phyloP scores from a whole-genome alignment of 2,888 invertebrate genomes.

The Cordilura impudica region DNA sequence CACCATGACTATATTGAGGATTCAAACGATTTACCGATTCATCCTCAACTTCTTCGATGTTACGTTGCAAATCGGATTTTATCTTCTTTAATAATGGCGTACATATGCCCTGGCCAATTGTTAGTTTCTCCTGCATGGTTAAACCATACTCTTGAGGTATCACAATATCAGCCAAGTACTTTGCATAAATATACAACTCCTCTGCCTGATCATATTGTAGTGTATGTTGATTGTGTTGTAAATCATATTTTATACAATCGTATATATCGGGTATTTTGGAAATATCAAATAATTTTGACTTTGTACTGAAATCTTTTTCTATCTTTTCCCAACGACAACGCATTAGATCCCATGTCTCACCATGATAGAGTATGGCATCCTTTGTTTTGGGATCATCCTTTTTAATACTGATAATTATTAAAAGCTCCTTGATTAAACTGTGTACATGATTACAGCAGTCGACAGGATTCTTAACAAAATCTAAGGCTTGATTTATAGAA shows the following conservation, averaged over 20 bases:
- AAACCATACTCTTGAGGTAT: slow-evolving; percentile 99
- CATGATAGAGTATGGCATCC: slow-evolving; percentile 97
- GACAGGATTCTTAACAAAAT: slow-evolving; percentile 97
- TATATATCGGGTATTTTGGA: slow-evolving; percentile 99
- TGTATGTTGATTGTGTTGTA: slow-evolving; percentile 98
- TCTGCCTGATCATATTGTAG: slow-evolving; percentile 95
- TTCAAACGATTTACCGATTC: slow-evolving; percentile 97
- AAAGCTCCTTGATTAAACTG: slow-evolving; percentile 89
- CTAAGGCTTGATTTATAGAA: slow-evolving; percentile 93
- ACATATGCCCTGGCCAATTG: slow-evolving; percentile 98
- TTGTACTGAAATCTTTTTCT: slow-evolving; percentile 97
- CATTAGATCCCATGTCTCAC: slow-evolving; percentile 99
- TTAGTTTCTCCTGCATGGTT: slow-evolving; percentile 95
- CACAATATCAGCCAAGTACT: slow-evolving; percentile 98
- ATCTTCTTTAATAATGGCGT: slow-evolving; percentile 97
- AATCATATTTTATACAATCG: slow-evolving; percentile 99
- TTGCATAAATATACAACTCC: slow-evolving; percentile 94
- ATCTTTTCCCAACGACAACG: slow-evolving; percentile 98
- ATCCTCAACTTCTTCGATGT: slow-evolving; percentile 94
- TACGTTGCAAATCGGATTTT: slow-evolving; percentile 94
- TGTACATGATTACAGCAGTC: slow-evolving; percentile 95
- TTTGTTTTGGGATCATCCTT: slow-evolving; percentile 93
- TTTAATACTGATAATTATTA: slow-evolving; percentile 90
- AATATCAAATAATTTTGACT: slow-evolving; percentile 95
- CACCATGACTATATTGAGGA: slow-evolving; percentile 98